phyloP scores from a whole-genome alignment of 2,888 invertebrate species.

The Drosophila percnosoma region DNA sequence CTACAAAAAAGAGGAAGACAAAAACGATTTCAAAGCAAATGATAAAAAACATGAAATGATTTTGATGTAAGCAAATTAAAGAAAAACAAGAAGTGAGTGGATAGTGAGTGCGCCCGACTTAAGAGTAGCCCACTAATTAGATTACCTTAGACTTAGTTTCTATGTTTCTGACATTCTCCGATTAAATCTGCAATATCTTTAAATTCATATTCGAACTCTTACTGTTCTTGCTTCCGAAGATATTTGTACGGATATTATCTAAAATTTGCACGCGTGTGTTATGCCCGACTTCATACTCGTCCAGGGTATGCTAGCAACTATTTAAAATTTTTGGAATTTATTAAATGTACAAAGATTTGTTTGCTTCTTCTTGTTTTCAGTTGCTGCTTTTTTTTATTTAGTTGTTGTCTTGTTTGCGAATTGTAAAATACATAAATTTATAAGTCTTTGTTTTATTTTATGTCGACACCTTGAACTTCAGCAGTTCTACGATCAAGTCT shows the following conservation, averaged over 20 bases:
- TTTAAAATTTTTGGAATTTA: slow-evolving; percentile 24
- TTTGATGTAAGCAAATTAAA: slow-evolving; percentile 22
- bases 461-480: slow-evolving; percentile 51
- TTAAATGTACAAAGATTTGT: slow-evolving; percentile 23
- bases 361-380: slow-evolving; percentile 6
- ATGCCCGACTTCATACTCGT: background rate
- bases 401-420: slow-evolving; percentile 15
- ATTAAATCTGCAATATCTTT: background rate
- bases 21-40: background rate
- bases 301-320: slow-evolving; percentile 19
- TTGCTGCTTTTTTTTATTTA: background rate
- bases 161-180: no score
- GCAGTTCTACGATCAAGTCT: slow-evolving; percentile 8
- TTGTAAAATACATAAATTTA: slow-evolving; percentile 38
- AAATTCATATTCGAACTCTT: background rate
- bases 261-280: background rate
- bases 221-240: background rate
- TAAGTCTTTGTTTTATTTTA: slow-evolving; percentile 42
- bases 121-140: background rate
- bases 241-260: background rate
- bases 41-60: slow-evolving; percentile 12
- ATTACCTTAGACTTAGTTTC: background rate
- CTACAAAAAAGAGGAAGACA: background rate
- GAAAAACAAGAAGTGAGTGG: background rate
- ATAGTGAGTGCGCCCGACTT: background rate